Base-by-base conservation (phyloP, 2,888 invertebrate species). In the Byasa hedistus region DNA sequence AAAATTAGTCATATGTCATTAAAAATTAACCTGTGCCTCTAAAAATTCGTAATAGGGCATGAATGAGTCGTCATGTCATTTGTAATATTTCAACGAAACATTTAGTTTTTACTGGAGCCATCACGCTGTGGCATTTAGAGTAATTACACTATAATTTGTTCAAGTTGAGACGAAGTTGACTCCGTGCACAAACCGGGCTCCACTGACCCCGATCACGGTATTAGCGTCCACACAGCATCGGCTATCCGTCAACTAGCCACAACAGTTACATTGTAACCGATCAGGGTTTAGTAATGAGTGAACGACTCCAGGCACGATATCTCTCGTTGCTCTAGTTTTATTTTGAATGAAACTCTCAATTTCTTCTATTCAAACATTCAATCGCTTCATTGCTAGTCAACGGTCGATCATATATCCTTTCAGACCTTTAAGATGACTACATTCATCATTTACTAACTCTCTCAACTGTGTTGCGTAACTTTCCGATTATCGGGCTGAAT, bases 121-220 rank as follows among this genome's bases (percentile, higher is more conserved):
- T 62, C 62, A 62, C 66, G 68, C 69, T 76, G 76, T 73, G 75
- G 76, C 69, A 77, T 70, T 75, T 77, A 52, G 32, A 44, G 59
- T 58, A 52, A 58, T 70, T 71, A 72, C 70, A 71, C 68, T 66
- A 76, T 75, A 80, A 77, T 83, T 83, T 82, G 78, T 76, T 77
- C 78, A 79, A 82, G 80, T 81, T 79, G 73, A 77, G 76, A 78
- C 71, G 66, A 69, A 73, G 75, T 72, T 75, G 74, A 76, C 75
- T 70, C 78, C 73, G 75, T 72, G 77, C 79, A 75, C 68, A 73
- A 73, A n/a, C 48, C 73, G 72, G 81, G 79, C 76, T 77, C 82
- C 69, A 83, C 77, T 87, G 86, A 83, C 89, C 87, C 80, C 83
- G 84, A 79, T 87, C 69, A 71, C 71, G 75, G 76, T 73, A 83